Evolutionary conservation across 1,140 invertebrate genomes (phyloP).

Genomic region (Protaetia brevitarsis): DNA sequence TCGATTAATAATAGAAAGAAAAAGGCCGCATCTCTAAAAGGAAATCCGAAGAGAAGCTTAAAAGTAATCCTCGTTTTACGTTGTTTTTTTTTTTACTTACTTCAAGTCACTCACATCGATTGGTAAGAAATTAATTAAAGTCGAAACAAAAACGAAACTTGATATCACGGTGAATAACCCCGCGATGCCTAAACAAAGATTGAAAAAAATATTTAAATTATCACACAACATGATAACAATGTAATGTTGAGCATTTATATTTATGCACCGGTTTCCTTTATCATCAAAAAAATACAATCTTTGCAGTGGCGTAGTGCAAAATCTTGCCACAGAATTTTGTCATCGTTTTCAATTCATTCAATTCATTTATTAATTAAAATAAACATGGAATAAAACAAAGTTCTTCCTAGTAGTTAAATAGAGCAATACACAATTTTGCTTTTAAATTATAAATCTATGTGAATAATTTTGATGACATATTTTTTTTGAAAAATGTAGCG

Average conservation of each 20-base stretch:
- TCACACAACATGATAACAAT: background rate
- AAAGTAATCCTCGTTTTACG: background rate
- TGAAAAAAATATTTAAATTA: background rate
- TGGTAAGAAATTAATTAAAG: conserved; percentile 73
- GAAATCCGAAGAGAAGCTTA: no score
- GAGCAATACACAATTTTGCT: no score
- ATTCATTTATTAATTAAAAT: no score
- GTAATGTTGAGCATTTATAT: background rate
- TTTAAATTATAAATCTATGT: no score
- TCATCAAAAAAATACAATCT: background rate
- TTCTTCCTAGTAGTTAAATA: no score
- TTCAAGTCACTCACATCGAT: conserved; percentile 46
- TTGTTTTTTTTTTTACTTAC: background rate
- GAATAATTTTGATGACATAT: no score
- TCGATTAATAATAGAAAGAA: conserved; percentile 90
- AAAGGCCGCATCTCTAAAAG: conserved; percentile 75
- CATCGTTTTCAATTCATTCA: no score
- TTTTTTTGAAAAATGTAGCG: no score
- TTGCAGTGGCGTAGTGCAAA: no score
- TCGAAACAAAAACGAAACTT: conserved; percentile 83
- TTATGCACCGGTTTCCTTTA: no score
- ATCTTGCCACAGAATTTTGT: no score
- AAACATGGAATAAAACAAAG: no score
- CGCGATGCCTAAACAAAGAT: conserved; percentile 66
- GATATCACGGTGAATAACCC: conserved; percentile 84